Percentiles rank a stretch among this genome's conserved stretches.
Evolutionary conservation across 2,113 vertebrate species (phyloP).

Genomic region (Protobothrops mucrosquamatus): DNA sequence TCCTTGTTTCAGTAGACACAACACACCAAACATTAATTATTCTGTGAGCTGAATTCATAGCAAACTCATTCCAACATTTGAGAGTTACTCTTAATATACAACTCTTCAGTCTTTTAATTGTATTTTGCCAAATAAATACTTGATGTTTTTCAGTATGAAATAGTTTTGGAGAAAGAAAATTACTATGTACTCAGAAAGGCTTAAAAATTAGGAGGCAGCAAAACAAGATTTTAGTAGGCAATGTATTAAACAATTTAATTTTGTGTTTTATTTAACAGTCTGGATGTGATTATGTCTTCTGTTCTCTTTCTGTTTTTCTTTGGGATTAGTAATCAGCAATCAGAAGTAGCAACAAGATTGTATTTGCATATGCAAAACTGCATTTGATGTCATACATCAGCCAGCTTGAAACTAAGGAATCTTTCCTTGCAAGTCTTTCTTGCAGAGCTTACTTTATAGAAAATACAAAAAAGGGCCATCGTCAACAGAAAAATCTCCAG

Average conservation of each 20-base stretch:
- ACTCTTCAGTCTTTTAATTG: conserved; percentile 13
- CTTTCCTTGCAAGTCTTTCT: background rate
- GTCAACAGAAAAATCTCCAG: background rate
- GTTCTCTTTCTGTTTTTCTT: background rate
- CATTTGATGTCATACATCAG: conserved; percentile 11
- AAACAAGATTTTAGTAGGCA: background rate
- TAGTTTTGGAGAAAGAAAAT: conserved; percentile 23
- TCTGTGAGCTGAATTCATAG: conserved; percentile 14
- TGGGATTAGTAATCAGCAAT: conserved; percentile 21
- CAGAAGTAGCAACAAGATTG: background rate
- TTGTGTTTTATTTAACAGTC: background rate
- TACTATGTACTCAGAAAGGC: background rate
- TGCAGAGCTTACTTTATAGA: background rate
- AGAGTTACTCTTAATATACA: background rate
- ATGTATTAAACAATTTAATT: background rate
- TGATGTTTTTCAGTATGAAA: conserved; percentile 16
- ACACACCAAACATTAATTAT: conserved; percentile 2
- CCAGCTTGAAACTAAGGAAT: background rate
- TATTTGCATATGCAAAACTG: conserved; percentile 4
- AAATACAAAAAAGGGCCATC: background rate
- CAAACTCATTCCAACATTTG: conserved; percentile 28
- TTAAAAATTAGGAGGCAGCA: background rate
- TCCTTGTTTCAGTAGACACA: background rate
- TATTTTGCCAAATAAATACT: conserved; percentile 27
- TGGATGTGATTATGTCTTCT: background rate